Percentiles rank a stretch among this genome's conserved stretches.
These are phyloP conservation scores for Neodon shergylaensis DNA, from an alignment of 2,113 vertebrate genomes.

Conservation along the genomic window DNA sequence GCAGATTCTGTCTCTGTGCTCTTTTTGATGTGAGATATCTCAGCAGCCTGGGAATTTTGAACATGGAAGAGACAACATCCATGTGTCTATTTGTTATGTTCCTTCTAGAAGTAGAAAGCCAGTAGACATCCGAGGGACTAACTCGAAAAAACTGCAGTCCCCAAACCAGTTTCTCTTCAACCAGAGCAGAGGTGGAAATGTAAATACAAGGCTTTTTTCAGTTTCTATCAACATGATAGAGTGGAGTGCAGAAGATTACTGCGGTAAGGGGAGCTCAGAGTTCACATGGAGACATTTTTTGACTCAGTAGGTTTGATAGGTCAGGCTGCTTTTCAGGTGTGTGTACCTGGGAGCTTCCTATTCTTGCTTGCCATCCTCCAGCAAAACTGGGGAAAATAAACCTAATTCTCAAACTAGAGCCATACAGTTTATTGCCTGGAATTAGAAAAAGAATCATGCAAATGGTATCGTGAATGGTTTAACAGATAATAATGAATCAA, in stretches of 20 bases:
- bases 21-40: neutral
- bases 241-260: rapidly evolving
- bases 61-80: neutral
- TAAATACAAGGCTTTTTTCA: neutral
- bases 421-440: neutral
- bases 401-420: neutral
- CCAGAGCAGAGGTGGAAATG: neutral
- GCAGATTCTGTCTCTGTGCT: neutral
- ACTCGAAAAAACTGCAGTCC: neutral
- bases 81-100: neutral
- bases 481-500: neutral
- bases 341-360: neutral
- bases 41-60: neutral
- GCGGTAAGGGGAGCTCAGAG: too few species aligned
- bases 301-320: neutral
- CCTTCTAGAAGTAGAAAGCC: neutral
- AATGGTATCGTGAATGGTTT: neutral
- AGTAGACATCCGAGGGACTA: neutral
- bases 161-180: neutral
- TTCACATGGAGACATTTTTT: rapidly evolving
- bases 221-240: neutral
- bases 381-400: neutral
- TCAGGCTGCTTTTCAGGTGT: neutral
- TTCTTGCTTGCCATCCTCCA: neutral
- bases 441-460: neutral